phyloP scores from a whole-genome alignment of 2,888 invertebrate species.

The Troglohyphantes excavatus region DNA sequence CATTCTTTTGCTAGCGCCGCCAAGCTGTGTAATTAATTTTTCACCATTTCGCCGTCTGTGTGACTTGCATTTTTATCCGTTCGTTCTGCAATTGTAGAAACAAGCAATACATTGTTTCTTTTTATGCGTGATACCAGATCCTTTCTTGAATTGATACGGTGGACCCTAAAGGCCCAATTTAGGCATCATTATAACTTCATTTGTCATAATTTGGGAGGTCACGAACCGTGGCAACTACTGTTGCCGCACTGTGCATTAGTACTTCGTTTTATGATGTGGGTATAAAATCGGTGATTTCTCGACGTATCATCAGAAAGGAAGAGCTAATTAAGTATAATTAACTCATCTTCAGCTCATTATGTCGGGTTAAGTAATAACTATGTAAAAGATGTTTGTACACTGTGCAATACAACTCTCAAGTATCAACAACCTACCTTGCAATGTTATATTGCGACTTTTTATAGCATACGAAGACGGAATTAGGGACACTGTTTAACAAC shows the following conservation, averaged over 20 bases:
- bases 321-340: too few relatives aligned
- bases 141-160: not conserved
- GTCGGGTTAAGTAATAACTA: too few relatives aligned
- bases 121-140: not conserved
- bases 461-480: too few relatives aligned
- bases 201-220: not conserved
- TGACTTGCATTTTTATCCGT: not conserved
- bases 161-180: not conserved
- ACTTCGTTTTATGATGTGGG: too few relatives aligned
- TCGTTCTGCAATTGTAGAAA: constrained; percentile 5
- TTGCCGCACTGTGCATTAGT: not conserved
- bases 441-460: too few relatives aligned
- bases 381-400: too few relatives aligned
- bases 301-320: too few relatives aligned
- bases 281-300: too few relatives aligned
- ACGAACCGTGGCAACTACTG: not conserved
- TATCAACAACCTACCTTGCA: too few relatives aligned
- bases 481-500: too few relatives aligned
- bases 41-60: not conserved
- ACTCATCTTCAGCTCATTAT: too few relatives aligned
- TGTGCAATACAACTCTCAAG: too few relatives aligned
- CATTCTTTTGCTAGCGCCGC: not conserved
- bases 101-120: not conserved
- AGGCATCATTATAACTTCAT: constrained; percentile 1
- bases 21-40: not conserved